Evolutionary conservation across 2,113 vertebrate genomes (phyloP), one percentile per base, ranked within the genome.

Genomic region (Cricetomys ansorgei): DNA sequence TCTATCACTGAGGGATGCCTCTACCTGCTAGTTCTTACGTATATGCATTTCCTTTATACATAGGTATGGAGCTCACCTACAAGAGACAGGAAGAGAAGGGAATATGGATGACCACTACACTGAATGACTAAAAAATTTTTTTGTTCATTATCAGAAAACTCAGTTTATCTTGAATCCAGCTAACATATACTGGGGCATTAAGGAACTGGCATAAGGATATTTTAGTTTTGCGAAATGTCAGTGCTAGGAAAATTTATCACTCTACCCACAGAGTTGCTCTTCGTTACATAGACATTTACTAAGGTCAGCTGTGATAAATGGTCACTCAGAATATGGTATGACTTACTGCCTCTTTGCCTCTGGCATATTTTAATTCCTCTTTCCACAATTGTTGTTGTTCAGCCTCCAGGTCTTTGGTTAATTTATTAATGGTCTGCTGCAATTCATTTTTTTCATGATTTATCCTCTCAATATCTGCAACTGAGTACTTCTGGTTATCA

Each of bases 401-500:
- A 40, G 99, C 98, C 89, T 99, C 99, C 5, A 99, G 97, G 92
- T 99, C 99, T 92, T 99, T 99, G 80, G 90, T 99, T 96, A 99
- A 98, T 84, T 98, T 99, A 96, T 98, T 97, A 97, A 99, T 98
- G 40, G 99, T 99, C 98, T 99, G 99, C 59, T 99, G 99, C 77
- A 99, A 98, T 90, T 99, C 99, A 79, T 98, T 99, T 96, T 99
- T 99, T 98, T 99, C 99, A 27, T 99, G 98, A 97, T 99, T 99
- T 98, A 99, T 99, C 97, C 99, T 99, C 97, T 99, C 99, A 0
- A 99, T 99, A 55, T 99, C 99, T 0, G 99, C 99, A 79, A 99
- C 99, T 7, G 99, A 99, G 91, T 99, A 99, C 96, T 99, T 99
- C 92, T 99, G 99, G 95, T 99, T 99, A 97, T 99, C 98, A 94